Evolutionary conservation across 2,113 vertebrate species (phyloP).

Genomic region (Misgurnus anguillicaudatus): DNA sequence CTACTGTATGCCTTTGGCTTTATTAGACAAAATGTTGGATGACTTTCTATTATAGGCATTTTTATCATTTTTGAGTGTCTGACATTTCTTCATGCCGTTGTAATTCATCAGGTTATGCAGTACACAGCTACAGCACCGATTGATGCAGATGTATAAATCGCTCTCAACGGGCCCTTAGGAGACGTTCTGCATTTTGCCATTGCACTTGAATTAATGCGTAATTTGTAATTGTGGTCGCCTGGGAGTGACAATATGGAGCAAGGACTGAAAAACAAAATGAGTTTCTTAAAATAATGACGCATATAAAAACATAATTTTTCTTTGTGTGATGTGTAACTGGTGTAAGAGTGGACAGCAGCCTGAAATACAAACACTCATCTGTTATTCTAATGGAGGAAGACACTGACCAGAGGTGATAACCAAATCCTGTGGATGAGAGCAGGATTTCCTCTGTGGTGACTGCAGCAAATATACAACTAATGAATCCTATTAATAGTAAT

Average conservation of each 20-base stretch:
- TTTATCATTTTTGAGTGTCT: no score
- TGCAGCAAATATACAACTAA: constrained; percentile 4
- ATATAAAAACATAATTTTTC: not conserved
- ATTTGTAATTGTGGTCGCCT: not conserved
- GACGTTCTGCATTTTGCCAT: not conserved
- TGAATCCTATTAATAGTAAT: constrained; percentile 30
- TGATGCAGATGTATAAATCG: not conserved
- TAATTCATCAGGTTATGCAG: no score
- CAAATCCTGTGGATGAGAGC: not conserved
- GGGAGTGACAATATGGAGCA: not conserved
- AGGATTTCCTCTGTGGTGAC: not conserved
- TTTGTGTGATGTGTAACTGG: not conserved
- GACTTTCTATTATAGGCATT: no score
- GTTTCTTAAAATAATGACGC: constrained; percentile 14
- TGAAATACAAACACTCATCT: constrained; percentile 14
- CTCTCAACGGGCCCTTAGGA: not conserved
- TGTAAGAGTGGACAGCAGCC: not conserved
- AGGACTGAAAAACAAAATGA: not conserved
- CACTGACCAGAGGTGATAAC: constrained; percentile 1
- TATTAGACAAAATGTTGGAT: no score
- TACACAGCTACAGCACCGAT: not conserved
- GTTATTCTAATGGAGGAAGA: constrained; percentile 29
- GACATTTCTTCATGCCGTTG: no score
- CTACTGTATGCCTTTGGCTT: no score
- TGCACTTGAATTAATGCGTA: constrained; percentile 7